phyloP scores from a whole-genome alignment of 1,140 invertebrate genomes.

The Aphis craccivora region DNA sequence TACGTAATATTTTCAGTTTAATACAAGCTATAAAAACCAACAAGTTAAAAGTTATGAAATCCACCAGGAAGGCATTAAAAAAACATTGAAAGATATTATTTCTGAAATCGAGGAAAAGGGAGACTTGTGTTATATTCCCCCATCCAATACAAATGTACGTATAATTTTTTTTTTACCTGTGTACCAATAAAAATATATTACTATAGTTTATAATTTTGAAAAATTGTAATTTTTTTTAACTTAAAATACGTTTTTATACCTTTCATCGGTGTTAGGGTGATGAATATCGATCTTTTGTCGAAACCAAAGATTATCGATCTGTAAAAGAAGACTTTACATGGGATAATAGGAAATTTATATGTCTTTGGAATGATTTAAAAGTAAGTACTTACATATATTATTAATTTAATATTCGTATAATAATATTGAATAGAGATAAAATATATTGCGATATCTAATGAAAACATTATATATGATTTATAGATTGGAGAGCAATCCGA shows the following conservation, averaged over 20 bases:
- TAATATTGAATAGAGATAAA: background rate
- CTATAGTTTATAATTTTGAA: background rate
- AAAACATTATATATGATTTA: background rate
- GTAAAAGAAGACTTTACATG: background rate
- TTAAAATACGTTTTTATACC: background rate
- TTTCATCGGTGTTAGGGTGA: background rate
- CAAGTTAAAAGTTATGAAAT: slow-evolving; percentile 56
- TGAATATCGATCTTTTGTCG: background rate
- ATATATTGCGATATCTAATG: background rate
- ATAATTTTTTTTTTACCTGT: background rate
- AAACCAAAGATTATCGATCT: background rate
- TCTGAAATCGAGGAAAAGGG: slow-evolving; percentile 58
- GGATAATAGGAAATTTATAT: slow-evolving; percentile 47
- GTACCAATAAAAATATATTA: background rate
- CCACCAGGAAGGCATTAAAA: slow-evolving; percentile 58
- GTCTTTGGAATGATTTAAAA: slow-evolving; percentile 52
- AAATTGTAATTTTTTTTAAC: background rate
- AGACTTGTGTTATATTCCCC: slow-evolving; percentile 18
- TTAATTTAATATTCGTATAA: background rate
- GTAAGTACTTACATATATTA: background rate
- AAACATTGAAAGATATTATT: slow-evolving; percentile 58
- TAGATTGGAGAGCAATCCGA: slow-evolving; percentile 8
- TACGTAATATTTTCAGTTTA: slow-evolving; percentile 7
- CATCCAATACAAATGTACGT: background rate
- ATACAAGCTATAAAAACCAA: background rate